Evolutionary conservation across 2,797 vertebrate genomes (phyloP), one percentile per base, ranked within the genome.

Genomic region (Arnoldichthys spilopterus): DNA sequence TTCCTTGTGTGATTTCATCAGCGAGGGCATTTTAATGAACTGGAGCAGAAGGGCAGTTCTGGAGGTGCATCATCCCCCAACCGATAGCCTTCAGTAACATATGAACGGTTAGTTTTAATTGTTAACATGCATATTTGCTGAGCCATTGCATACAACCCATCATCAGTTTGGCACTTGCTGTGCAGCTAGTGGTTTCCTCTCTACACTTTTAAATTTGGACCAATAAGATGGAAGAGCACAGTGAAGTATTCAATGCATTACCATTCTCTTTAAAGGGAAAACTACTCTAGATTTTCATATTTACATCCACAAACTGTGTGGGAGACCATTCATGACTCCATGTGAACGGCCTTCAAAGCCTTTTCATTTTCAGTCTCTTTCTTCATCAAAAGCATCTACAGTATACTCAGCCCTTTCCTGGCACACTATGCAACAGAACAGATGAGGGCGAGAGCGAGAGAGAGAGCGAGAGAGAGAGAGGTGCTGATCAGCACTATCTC

Each of bases 11-110:
- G 16, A 28, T 58, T 76, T 40, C 34, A 58, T 62, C 7, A 80
- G 77, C 66, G 77, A 77, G 73, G 68, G 59, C 81, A 72, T 81
- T 78, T 51, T 63, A 73, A 88, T 85, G 88, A 91, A 91, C 84
- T 88, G 81, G 87, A 91, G 87, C 90, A 92, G 88, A 92, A 92
- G 77, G 82, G 72, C 40, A 9, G 80, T 77, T 54, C 54, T 66
- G 47, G 53, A 75, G 67, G 18, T 45, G 16, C 40, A 30, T 61
- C 28, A 63, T 56, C 40, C 45, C 49, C 59, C 59, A 58, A 22
- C 26, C 40, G 12, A 61, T 20, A 62, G 76, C 47, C 24, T 49
- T 53, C 24, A 26, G 49, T 68, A 40, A 45, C 30, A 59, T 34
- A 73, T 68, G 45, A 68, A 61, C 62, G 68, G 68, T 77, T 80